phyloP scores from a whole-genome alignment of 1,140 invertebrate species.

The Hermatobates lingyangjiaoensis region DNA sequence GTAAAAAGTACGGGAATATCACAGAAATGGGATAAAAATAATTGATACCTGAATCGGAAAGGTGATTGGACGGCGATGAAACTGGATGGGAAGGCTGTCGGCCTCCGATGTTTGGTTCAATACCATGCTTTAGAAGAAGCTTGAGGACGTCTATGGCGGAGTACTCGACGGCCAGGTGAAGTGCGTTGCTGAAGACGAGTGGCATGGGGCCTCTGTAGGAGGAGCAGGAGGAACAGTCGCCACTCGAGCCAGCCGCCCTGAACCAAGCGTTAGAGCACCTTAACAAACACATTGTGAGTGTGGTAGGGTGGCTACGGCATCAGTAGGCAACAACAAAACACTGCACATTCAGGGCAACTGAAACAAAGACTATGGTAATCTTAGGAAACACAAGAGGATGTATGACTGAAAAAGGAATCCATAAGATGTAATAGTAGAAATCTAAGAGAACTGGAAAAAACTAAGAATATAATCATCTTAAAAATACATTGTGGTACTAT shows the following conservation, averaged over 20 bases:
- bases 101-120: slow-evolving; percentile 33
- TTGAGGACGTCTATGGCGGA: slow-evolving; percentile 33
- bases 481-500: too few relatives aligned
- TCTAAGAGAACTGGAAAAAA: too few relatives aligned
- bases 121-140: slow-evolving; percentile 31
- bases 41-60: slow-evolving; percentile 3
- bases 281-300: not conserved
- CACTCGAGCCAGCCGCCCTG: not conserved
- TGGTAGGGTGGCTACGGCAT: slow-evolving; percentile 10
- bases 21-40: too few relatives aligned
- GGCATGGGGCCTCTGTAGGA: slow-evolving; percentile 15
- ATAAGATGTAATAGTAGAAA: too few relatives aligned
- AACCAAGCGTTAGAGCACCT: not conserved
- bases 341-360: too few relatives aligned
- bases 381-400: too few relatives aligned
- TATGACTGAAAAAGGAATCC: too few relatives aligned
- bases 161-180: slow-evolving; percentile 35
- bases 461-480: too few relatives aligned
- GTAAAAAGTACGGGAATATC: too few relatives aligned
- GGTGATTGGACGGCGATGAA: slow-evolving; percentile 2
- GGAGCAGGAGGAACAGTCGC: not conserved
- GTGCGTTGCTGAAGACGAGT: slow-evolving; percentile 32
- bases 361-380: too few relatives aligned
- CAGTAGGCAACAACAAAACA: slow-evolving; percentile 14
- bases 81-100: slow-evolving; percentile 11